These are phyloP conservation scores for Protosalanx chinensis DNA, from an alignment of 2,797 vertebrate species.

Conservation along the genomic window DNA sequence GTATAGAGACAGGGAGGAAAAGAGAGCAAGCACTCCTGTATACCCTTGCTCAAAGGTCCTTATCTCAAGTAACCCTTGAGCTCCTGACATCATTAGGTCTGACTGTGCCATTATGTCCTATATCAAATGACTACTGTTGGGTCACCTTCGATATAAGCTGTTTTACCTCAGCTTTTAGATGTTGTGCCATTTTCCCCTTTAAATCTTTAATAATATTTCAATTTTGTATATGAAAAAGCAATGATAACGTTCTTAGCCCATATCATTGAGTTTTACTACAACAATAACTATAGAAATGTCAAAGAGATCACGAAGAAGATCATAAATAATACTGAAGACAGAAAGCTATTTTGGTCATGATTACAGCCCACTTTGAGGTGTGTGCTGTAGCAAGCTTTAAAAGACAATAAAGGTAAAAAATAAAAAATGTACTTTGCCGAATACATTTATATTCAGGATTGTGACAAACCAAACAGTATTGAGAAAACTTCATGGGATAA, in stretches of 20 bases:
- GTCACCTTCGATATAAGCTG: neutral
- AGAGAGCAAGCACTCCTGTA: constrained; percentile 10
- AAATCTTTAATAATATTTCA: neutral
- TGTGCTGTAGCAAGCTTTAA: constrained; percentile 2
- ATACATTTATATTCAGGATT: neutral
- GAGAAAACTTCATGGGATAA: neutral
- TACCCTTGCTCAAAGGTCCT: constrained; percentile 13
- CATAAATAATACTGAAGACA: neutral
- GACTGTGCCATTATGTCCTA: neutral
- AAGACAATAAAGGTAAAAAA: neutral
- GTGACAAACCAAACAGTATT: neutral
- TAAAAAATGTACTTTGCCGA: neutral
- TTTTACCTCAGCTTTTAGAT: neutral
- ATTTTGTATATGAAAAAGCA: neutral
- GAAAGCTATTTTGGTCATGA: constrained; percentile 1
- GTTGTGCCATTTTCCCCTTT: constrained; percentile 6
- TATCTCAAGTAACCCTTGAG: constrained; percentile 50
- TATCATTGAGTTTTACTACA: no score
- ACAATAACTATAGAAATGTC: neutral
- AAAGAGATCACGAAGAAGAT: neutral
- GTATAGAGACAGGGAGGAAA: neutral
- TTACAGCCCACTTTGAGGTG: neutral
- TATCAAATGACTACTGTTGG: constrained; percentile 3
- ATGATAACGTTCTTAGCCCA: no score
- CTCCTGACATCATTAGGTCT: constrained; percentile 25